phyloP scores from a whole-genome alignment of 2,113 vertebrate genomes.

The Sciurus niger region DNA sequence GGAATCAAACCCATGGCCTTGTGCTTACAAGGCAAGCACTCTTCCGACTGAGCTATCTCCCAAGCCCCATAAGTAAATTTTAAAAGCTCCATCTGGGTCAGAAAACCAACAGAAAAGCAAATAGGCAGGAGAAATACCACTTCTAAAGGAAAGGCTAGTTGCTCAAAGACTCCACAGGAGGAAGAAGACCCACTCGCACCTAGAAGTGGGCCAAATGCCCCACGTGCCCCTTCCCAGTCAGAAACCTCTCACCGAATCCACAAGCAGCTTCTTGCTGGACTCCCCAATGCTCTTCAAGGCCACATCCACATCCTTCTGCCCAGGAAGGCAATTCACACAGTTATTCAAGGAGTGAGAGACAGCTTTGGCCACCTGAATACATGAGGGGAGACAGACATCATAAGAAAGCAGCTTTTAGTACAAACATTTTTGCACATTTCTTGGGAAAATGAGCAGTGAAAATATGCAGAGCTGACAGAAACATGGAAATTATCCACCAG shows the following conservation, averaged over 20 bases:
- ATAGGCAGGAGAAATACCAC: neutral
- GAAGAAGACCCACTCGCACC: neutral
- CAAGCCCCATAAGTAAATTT: neutral
- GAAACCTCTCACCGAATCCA: conserved; percentile 94
- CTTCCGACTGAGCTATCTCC: no score
- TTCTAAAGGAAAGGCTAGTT: neutral
- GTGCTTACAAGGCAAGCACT: no score
- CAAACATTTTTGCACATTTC: neutral
- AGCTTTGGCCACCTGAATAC: conserved; percentile 96
- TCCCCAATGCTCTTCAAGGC: conserved; percentile 98
- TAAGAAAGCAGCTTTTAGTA: neutral
- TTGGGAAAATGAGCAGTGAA: neutral
- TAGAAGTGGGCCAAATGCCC: neutral
- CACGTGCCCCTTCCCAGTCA: neutral
- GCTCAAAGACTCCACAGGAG: neutral
- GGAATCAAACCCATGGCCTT: no score
- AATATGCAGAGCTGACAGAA: neutral
- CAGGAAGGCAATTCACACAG: conserved; percentile 99
- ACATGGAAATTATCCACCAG: neutral
- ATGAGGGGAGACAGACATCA: neutral
- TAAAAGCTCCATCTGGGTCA: neutral
- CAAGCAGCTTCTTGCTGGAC: conserved; percentile 98
- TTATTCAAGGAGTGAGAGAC: conserved; percentile 99
- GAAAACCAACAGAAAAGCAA: neutral
- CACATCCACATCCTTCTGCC: conserved; percentile 99